These are phyloP conservation scores for Otolemur garnettii DNA, from an alignment of 2,113 vertebrate species.

Conservation along the genomic window DNA sequence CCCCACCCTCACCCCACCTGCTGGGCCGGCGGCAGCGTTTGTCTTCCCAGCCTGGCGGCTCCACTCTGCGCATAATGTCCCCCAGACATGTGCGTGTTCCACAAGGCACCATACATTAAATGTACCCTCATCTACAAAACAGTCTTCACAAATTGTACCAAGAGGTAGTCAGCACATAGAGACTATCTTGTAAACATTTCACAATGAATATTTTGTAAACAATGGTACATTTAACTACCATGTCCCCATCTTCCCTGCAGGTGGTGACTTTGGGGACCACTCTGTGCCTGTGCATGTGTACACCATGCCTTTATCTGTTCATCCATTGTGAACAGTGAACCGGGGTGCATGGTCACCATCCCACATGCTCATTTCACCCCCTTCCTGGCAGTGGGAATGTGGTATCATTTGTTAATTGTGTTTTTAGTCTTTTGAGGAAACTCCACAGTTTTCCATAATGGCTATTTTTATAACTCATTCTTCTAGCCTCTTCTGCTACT, in stretches of 20 bases:
- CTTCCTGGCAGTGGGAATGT: not conserved
- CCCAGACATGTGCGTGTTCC: too few relatives aligned
- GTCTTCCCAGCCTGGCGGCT: not conserved
- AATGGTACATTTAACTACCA: too few relatives aligned
- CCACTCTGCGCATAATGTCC: not conserved
- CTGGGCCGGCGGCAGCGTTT: not conserved
- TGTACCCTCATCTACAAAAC: too few relatives aligned
- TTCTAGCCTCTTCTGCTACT: not conserved
- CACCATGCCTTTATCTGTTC: not conserved
- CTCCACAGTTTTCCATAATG: not conserved
- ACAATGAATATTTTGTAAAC: too few relatives aligned
- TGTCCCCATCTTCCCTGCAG: too few relatives aligned
- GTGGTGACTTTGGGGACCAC: too few relatives aligned
- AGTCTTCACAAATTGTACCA: too few relatives aligned
- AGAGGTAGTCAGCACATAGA: too few relatives aligned
- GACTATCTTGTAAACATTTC: too few relatives aligned
- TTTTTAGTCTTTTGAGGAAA: not conserved
- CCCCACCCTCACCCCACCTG: too few relatives aligned
- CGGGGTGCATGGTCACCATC: rapidly evolving
- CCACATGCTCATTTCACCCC: not conserved
- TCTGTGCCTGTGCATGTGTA: not conserved
- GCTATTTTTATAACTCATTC: not conserved
- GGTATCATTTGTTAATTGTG: not conserved
- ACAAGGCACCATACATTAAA: not conserved
- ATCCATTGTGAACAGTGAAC: not conserved